These are phyloP conservation scores for Plectrocnemia conspersa DNA, from an alignment of 1,140 invertebrate genomes.

Conservation along the genomic window DNA sequence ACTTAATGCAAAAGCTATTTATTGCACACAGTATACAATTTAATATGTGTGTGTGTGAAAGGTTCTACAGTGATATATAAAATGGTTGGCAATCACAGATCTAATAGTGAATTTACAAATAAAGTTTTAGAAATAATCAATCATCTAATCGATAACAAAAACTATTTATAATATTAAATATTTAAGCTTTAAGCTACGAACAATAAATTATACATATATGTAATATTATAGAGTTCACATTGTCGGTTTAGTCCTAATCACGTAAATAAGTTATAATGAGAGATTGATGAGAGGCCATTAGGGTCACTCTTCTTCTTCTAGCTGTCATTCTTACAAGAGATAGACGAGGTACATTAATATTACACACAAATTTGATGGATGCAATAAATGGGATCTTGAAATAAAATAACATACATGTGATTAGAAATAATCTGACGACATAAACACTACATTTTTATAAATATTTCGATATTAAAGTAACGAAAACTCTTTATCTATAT, in stretches of 20 bases:
- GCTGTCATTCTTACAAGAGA: no score
- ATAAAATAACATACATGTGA: background rate
- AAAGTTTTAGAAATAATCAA: no score
- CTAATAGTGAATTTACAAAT: background rate
- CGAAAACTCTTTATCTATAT: no score
- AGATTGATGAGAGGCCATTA: no score
- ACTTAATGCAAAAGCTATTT: background rate
- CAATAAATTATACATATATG: conserved; percentile 3
- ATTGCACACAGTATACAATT: background rate
- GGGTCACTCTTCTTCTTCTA: no score
- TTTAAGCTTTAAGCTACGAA: conserved; percentile 16
- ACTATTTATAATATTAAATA: conserved; percentile 5
- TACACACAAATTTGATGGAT: no score
- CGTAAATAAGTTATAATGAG: no score
- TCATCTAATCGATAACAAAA: conserved; percentile 10
- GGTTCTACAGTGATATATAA: background rate
- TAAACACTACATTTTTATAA: background rate
- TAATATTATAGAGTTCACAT: no score
- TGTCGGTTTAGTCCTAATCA: no score
- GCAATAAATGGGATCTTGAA: conserved; percentile 2
- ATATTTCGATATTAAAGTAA: no score
- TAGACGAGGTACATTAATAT: no score
- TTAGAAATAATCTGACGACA: conserved; percentile 1
- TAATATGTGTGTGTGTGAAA: background rate
- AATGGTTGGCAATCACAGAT: conserved; percentile 26